These are phyloP conservation scores for Tachycineta bicolor DNA, from an alignment of 2,113 vertebrate genomes.

Conservation along the genomic window DNA sequence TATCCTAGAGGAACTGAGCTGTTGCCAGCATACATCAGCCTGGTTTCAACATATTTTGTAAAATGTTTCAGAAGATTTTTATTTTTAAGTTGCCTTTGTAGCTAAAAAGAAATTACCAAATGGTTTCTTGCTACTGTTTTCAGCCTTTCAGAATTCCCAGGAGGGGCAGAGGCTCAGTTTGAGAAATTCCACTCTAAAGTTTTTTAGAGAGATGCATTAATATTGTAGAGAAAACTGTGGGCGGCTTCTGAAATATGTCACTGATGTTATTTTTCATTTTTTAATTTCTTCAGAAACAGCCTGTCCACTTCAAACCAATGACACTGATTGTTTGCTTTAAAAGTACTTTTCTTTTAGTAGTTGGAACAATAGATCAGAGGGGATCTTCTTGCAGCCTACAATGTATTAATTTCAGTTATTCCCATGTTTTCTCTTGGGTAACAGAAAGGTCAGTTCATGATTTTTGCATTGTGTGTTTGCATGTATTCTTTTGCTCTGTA, in stretches of 20 bases:
- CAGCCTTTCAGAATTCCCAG: slow-evolving; percentile 16
- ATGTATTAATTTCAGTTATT: not conserved
- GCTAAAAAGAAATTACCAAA: slow-evolving; percentile 2
- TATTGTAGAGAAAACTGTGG: not conserved
- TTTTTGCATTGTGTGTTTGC: not conserved
- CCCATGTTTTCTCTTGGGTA: not conserved
- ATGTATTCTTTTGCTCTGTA: not conserved
- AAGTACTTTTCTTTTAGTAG: not conserved
- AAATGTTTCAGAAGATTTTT: not conserved
- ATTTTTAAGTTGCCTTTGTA: slow-evolving; percentile 23
- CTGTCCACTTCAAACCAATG: not conserved
- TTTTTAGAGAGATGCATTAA: slow-evolving; percentile 3
- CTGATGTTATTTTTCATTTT: not conserved
- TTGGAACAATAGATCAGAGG: not conserved
- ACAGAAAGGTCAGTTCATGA: not conserved
- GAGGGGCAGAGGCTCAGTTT: not conserved
- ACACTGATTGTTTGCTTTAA: not conserved
- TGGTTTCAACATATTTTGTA: not conserved
- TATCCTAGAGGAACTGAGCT: not conserved
- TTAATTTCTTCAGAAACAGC: not conserved
- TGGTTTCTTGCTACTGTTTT: slow-evolving; percentile 24
- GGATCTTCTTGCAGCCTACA: not conserved
- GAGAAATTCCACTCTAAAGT: not conserved
- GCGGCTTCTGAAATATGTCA: not conserved
- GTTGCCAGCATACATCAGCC: not conserved